Evolutionary conservation across 2,113 vertebrate species (phyloP).

Genomic region (Sphaerodactylus townsendi): DNA sequence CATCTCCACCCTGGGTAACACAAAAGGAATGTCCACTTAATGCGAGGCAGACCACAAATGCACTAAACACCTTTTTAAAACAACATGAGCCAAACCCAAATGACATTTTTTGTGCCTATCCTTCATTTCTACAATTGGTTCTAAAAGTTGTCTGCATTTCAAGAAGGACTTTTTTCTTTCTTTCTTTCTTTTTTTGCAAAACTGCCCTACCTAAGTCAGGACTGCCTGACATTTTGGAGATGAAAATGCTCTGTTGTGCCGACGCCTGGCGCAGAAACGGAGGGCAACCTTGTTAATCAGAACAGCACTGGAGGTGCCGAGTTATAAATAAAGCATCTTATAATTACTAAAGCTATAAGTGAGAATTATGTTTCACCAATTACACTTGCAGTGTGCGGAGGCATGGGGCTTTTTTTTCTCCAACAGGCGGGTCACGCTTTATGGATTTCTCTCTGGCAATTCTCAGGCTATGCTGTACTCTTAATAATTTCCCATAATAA

Average conservation of each 20-base stretch:
- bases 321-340: constrained; percentile 32
- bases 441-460: constrained; percentile 17
- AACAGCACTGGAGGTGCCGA: not conserved
- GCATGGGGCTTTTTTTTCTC: constrained; percentile 18
- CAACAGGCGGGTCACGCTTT: not conserved
- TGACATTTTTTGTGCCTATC: not conserved
- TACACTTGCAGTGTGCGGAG: not conserved
- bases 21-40: too few relatives aligned
- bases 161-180: not conserved
- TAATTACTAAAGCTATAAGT: constrained; percentile 29
- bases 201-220: not conserved
- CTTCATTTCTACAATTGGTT: not conserved
- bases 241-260: constrained; percentile 2
- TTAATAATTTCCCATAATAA: constrained; percentile 42
- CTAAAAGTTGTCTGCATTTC: not conserved
- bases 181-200: too few relatives aligned
- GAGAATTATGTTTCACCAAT: constrained; percentile 29
- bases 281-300: constrained; percentile 2
- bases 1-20: too few relatives aligned
- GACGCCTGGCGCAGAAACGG: not conserved
- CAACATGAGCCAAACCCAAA: too few relatives aligned
- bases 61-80: too few relatives aligned
- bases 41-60: too few relatives aligned
- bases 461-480: constrained; percentile 14
- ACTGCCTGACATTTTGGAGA: not conserved